These are phyloP conservation scores for Genyomyrus donnyi DNA, from an alignment of 2,113 vertebrate species.

Conservation along the genomic window DNA sequence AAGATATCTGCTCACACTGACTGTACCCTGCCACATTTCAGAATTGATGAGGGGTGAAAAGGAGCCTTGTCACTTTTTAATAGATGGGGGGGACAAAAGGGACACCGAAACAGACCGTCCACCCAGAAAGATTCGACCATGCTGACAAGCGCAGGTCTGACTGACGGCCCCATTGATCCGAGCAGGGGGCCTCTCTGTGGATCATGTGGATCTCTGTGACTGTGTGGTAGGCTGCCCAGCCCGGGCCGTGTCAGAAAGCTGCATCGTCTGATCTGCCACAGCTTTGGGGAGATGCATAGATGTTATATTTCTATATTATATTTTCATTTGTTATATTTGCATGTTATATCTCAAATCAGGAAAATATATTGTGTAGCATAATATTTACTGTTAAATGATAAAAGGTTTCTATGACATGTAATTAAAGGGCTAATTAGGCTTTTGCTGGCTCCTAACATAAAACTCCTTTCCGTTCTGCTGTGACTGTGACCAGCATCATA, in stretches of 20 bases:
- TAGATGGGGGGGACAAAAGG: background rate
- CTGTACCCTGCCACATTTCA: background rate
- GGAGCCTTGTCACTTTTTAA: background rate
- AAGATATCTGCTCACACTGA: background rate
- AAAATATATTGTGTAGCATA: background rate
- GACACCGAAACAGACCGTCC: background rate
- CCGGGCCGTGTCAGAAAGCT: background rate
- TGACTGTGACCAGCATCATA: background rate
- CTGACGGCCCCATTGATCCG: too few species aligned
- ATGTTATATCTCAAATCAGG: background rate
- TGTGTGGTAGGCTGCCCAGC: background rate
- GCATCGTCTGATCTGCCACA: background rate
- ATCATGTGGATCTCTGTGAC: background rate
- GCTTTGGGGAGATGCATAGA: background rate
- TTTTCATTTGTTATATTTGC: background rate
- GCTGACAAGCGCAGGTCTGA: background rate
- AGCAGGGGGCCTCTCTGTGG: background rate
- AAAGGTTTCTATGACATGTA: background rate
- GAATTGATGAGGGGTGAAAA: background rate
- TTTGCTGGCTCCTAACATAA: background rate
- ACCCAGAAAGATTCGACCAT: background rate
- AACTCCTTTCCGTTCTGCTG: background rate
- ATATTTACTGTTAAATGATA: background rate
- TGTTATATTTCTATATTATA: background rate
- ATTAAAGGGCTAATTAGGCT: background rate